Evolutionary conservation across 2,113 vertebrate genomes (phyloP).

Genomic region (Perca fluviatilis): DNA sequence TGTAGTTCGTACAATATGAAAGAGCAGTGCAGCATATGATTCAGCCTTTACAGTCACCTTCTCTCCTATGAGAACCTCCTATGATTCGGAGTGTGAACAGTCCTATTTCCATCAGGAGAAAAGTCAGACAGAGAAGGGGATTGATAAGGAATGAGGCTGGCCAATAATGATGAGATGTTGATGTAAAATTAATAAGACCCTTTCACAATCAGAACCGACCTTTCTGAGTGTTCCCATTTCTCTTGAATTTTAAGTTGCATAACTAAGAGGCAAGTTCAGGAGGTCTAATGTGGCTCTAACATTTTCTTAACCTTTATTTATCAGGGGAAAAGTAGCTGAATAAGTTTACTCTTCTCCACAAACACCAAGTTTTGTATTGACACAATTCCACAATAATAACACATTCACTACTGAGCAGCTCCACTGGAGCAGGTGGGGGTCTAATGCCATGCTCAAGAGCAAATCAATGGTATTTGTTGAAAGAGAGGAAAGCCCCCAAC

Average conservation of each 20-base stretch:
- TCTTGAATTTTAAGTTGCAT: slow-evolving; percentile 72
- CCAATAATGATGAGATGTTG: slow-evolving; percentile 69
- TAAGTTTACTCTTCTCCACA: slow-evolving; percentile 12
- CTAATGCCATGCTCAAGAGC: neutral
- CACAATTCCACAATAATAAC: neutral
- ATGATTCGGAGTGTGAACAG: neutral
- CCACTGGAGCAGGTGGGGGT: neutral
- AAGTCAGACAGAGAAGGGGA: slow-evolving; percentile 27
- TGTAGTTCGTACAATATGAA: neutral
- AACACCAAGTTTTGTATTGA: slow-evolving; percentile 5
- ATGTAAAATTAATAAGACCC: slow-evolving; percentile 81
- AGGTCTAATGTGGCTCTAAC: slow-evolving; percentile 24
- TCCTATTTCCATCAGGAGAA: slow-evolving; percentile 34
- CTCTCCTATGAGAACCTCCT: neutral
- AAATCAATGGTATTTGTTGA: neutral
- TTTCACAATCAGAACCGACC: slow-evolving; percentile 72
- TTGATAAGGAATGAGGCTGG: slow-evolving; percentile 35
- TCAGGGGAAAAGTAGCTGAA: slow-evolving; percentile 6
- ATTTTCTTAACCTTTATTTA: slow-evolving; percentile 50
- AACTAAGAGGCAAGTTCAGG: slow-evolving; percentile 44
- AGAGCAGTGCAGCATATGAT: neutral
- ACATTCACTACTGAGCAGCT: neutral
- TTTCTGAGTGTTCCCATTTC: slow-evolving; percentile 58
- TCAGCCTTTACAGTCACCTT: neutral
- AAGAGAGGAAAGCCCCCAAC: neutral